A percentile compares a stretch with the other conserved stretches of the same genome.
Conservation (phyloP, 2,888 invertebrate species). For the Synergus itoensis region DNA sequence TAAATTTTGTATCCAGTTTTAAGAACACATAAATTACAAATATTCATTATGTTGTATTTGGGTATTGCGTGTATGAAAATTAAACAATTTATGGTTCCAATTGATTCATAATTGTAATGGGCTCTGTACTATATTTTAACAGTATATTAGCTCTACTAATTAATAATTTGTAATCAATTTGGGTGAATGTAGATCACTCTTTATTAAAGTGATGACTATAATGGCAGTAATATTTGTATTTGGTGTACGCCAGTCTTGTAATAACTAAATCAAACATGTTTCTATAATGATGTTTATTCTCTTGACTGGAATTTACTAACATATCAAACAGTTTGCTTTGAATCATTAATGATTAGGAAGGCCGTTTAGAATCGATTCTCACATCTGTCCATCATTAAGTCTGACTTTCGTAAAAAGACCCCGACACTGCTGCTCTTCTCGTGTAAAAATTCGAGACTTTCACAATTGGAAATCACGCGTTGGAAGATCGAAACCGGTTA, state of each 20-base stretch:
- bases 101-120: not conserved
- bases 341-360: constrained; percentile 8
- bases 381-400: constrained; percentile 10
- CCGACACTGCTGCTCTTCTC: constrained; percentile 6
- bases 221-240: too few relatives aligned
- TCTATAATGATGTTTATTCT: not conserved
- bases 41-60: too few relatives aligned
- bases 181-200: too few relatives aligned
- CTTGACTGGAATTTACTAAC: not conserved
- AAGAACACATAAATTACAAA: too few relatives aligned
- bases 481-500: constrained; percentile 48
- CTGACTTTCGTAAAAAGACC: constrained; percentile 23
- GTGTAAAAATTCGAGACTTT: constrained; percentile 44
- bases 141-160: too few relatives aligned
- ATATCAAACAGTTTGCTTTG: not conserved
- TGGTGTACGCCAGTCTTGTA: too few relatives aligned
- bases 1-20: too few relatives aligned
- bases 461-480: constrained; percentile 51
- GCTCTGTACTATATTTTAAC: too few relatives aligned
- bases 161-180: too few relatives aligned
- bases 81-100: not conserved
- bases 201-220: too few relatives aligned
- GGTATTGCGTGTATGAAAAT: not conserved
- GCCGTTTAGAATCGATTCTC: constrained; percentile 15
- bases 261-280: too few relatives aligned